phyloP scores from a whole-genome alignment of 2,888 invertebrate species.

The Caenorhabditis imperialis region DNA sequence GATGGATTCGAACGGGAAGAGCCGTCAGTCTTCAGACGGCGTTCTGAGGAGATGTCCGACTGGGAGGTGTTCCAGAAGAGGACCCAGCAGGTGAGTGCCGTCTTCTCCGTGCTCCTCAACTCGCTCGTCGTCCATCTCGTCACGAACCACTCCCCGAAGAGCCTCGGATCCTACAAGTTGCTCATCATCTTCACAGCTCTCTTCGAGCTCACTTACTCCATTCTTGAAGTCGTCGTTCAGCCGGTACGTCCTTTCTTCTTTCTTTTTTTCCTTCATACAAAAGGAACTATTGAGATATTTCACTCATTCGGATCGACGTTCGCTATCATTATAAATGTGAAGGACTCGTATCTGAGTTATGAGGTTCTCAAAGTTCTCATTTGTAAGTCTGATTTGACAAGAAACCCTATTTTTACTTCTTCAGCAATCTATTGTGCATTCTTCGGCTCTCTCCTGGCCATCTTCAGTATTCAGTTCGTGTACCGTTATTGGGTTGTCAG shows the following conservation, averaged over 20 bases:
- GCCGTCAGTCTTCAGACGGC: too few relatives aligned
- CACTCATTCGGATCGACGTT: conserved; percentile 22
- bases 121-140: conserved; percentile 5
- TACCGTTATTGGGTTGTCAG: conserved; percentile 25
- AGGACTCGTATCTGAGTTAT: conserved; percentile 3
- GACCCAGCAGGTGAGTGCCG: not conserved
- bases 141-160: conserved; percentile 4
- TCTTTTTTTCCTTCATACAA: not conserved
- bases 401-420: not conserved
- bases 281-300: conserved; percentile 3
- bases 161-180: conserved; percentile 14
- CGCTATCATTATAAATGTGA: conserved; percentile 14
- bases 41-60: too few relatives aligned
- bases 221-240: conserved; percentile 12
- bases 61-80: conserved; percentile 2
- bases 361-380: conserved; percentile 9
- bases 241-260: conserved; percentile 10
- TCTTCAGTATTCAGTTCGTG: conserved; percentile 24
- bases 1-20: too few relatives aligned
- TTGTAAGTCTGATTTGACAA: not conserved
- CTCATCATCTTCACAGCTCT: conserved; percentile 2
- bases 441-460: conserved; percentile 24
- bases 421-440: conserved; percentile 12
- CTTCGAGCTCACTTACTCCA: conserved; percentile 10
- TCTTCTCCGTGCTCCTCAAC: not conserved